A percentile compares a stretch with the other conserved stretches of the same genome.
Conservation (phyloP, 2,113 vertebrate species). For the Paratilapia polleni region DNA sequence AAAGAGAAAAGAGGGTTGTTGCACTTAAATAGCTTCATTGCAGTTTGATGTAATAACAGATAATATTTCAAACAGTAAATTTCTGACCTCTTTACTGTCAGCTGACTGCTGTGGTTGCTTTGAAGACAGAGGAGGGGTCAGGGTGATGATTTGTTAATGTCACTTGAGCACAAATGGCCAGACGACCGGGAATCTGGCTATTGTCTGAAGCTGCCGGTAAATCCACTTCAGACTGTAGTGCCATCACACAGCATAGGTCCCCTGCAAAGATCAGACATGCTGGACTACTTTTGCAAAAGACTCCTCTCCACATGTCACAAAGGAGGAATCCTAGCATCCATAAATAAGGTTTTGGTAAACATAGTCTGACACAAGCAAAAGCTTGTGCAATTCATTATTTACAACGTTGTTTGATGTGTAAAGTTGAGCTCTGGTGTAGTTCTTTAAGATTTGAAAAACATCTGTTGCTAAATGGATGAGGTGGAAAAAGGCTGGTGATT, state of each 20-base stretch:
- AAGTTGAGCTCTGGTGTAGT: background rate
- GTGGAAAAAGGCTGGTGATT: background rate
- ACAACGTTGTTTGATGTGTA: background rate
- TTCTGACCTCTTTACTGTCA: background rate
- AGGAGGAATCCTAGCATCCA: slow-evolving; percentile 46
- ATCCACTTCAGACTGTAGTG: slow-evolving; percentile 44
- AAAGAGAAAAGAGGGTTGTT: background rate
- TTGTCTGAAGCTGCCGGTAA: slow-evolving; percentile 22
- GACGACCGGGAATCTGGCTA: slow-evolving; percentile 39
- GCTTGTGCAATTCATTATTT: slow-evolving; percentile 31
- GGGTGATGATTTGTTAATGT: slow-evolving; percentile 66
- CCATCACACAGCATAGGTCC: slow-evolving; percentile 32
- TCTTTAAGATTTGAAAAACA: background rate
- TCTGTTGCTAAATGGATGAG: slow-evolving; percentile 2
- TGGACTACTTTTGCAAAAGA: slow-evolving; percentile 65
- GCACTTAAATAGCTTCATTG: background rate
- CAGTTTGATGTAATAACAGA: background rate
- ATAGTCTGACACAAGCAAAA: slow-evolving; percentile 41
- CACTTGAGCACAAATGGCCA: slow-evolving; percentile 67
- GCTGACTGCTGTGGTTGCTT: slow-evolving; percentile 45
- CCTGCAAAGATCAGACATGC: slow-evolving; percentile 70
- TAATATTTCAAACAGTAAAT: slow-evolving; percentile 1
- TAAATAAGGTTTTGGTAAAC: slow-evolving; percentile 70
- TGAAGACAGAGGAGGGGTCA: slow-evolving; percentile 58
- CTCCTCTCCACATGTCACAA: slow-evolving; percentile 52